Evolutionary conservation across 92 coral and sea anemone genomes (phyloP).

Genomic region (Phenganax stokvisi): DNA sequence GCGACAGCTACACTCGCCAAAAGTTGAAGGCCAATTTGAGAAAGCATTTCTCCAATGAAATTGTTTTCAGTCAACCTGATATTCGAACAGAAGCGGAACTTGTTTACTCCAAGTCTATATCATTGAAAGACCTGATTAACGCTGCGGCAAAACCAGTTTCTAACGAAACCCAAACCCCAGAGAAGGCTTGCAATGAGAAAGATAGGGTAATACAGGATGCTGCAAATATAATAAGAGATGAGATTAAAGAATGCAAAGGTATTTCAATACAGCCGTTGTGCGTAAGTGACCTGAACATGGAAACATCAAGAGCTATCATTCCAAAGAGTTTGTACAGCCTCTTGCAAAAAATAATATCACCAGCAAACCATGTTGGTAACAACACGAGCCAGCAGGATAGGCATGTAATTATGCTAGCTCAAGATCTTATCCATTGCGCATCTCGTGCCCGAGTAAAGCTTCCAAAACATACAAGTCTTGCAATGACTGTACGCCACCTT

Average conservation of each 20-base stretch:
- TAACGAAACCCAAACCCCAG: too few species aligned
- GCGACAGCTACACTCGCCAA: conserved; percentile 44
- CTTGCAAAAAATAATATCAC: too few species aligned
- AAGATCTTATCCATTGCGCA: conserved; percentile 43
- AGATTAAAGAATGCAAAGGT: conserved; percentile 1
- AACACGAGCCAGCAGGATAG: conserved; percentile 41
- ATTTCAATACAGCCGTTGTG: background rate
- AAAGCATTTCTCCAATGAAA: conserved; percentile 31
- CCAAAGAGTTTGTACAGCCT: conserved; percentile 2
- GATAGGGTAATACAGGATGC: too few species aligned
- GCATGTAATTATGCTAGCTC: conserved; percentile 43
- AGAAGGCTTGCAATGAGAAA: too few species aligned
- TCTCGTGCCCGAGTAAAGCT: conserved; percentile 16
- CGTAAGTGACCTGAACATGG: background rate
- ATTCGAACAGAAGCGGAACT: conserved; percentile 46
- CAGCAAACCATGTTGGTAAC: background rate
- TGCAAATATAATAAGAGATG: background rate
- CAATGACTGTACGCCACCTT: conserved; percentile 14
- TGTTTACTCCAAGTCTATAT: conserved; percentile 44
- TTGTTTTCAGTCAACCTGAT: conserved; percentile 47
- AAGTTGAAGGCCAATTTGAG: conserved; percentile 39
- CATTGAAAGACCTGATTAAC: conserved; percentile 51
- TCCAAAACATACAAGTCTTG: background rate
- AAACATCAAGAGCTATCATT: background rate
- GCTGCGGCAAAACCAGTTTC: conserved; percentile 13